Conservation (phyloP, 1,140 invertebrate species). For the Atta colombica region DNA sequence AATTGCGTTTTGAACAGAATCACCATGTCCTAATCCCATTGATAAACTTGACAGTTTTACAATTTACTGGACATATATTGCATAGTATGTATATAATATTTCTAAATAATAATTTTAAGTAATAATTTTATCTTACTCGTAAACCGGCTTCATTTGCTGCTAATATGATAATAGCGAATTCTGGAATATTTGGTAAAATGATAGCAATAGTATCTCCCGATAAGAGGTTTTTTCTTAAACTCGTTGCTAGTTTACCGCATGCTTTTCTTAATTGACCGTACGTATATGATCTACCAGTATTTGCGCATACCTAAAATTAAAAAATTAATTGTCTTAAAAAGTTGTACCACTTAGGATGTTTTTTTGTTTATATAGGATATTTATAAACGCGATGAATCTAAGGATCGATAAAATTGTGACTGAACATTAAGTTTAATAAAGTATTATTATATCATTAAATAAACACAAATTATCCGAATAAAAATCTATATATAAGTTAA, state of each 20-base stretch:
- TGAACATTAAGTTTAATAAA: background rate
- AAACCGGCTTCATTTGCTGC: slow-evolving; percentile 90
- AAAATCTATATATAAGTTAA: background rate
- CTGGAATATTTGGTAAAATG: slow-evolving; percentile 91
- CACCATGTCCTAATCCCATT: background rate
- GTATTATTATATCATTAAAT: background rate
- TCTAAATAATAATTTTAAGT: no score
- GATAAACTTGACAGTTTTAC: background rate
- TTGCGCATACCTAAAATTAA: slow-evolving; percentile 84
- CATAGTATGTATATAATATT: background rate
- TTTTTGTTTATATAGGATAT: background rate
- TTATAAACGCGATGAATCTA: background rate
- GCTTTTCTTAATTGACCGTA: slow-evolving; percentile 89
- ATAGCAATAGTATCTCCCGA: slow-evolving; percentile 90
- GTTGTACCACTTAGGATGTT: background rate
- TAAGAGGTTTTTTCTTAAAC: slow-evolving; percentile 88
- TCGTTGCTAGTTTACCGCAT: slow-evolving; percentile 88
- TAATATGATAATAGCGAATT: slow-evolving; percentile 89
- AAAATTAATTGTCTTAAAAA: background rate
- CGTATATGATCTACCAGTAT: slow-evolving; percentile 90
- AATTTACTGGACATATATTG: background rate
- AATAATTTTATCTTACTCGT: slow-evolving; percentile 82
- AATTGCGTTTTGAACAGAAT: background rate
- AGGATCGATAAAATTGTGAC: background rate
- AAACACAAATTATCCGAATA: background rate